Base-by-base conservation (phyloP, 1,140 invertebrate species). In the Manduca sexta region DNA sequence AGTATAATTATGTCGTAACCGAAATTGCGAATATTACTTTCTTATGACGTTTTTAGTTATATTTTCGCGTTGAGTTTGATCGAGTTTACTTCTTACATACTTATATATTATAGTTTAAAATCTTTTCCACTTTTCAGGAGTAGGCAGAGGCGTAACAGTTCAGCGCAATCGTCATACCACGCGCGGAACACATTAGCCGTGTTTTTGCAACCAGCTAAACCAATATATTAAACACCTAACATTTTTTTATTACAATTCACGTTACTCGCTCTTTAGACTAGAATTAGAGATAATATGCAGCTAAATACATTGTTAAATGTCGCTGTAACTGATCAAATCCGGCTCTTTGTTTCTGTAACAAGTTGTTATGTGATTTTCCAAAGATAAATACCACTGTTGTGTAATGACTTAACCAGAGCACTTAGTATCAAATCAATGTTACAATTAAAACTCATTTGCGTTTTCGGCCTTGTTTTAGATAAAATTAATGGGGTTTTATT, bases 251-350 rank as follows among this genome's bases (percentile, higher is more conserved):
- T 5, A 26, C 21, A 26, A 26, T 26, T 26, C 21, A 35, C n/a
- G 33, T 39, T 39, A 6, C 37, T 3, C 37, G 14, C 11, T 10
- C 16, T 6, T 11, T 17, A 39, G 14, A 15, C 13, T 38, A 16
- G 31, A 46, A 29, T 46, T 41, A 55, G 30, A 49, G 35, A 30
- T 52, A 50, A 60, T 55, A 50, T 34, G 49, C 41, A 42, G 33
- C 49, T 57, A 52, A 54, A 52, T 54, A 58, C 52, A 45, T 34
- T 52, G 58, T 43, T 60, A 56, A 60, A 60, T 60, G 53, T 61
- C 55, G 54, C 61, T 57, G 56, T 56, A 57, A 64, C 52, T 52
- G 52, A 60, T 66, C 64, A 38, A 63, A 55, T 66, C 60, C 64
- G 60, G 64, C 54, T 66, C 64, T 60, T 67, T 67, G 60, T 63